Percentiles rank a stretch among this genome's conserved stretches.
Evolutionary conservation across 2,888 invertebrate genomes (phyloP).

Genomic region (Craniophora ligustri): DNA sequence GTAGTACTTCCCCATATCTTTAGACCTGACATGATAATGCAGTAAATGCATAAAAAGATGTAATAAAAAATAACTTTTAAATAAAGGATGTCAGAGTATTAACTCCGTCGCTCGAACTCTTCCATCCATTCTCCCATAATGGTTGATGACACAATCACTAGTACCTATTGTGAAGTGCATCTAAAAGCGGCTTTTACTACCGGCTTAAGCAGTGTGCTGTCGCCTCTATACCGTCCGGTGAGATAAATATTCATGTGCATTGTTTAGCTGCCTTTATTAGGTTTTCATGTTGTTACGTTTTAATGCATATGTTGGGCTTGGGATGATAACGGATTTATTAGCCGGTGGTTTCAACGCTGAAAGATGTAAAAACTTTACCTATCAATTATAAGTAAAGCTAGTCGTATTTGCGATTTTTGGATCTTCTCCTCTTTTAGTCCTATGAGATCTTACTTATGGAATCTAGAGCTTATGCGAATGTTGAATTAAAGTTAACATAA

Average conservation of each 20-base stretch:
- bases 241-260: slow-evolving; percentile 44
- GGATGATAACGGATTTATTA: slow-evolving; percentile 8
- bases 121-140: slow-evolving; percentile 2
- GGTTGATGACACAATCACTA: slow-evolving; percentile 19
- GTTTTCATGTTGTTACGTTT: slow-evolving; percentile 24
- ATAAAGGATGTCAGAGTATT: neutral
- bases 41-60: no score
- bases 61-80: neutral
- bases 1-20: no score
- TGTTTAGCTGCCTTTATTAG: slow-evolving; percentile 37
- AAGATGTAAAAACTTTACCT: no score
- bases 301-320: slow-evolving; percentile 8
- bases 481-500: no score
- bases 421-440: no score
- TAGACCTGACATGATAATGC: no score
- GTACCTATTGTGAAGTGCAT: slow-evolving; percentile 20
- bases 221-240: slow-evolving; percentile 17
- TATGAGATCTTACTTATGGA: no score
- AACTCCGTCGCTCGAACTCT: neutral
- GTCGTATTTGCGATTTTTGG: no score
- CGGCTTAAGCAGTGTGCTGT: slow-evolving; percentile 20
- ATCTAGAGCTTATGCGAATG: no score
- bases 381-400: no score
- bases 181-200: slow-evolving; percentile 12
- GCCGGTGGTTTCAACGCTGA: no score